Conservation (phyloP, 2,113 vertebrate genomes). For the Oceanites oceanicus region DNA sequence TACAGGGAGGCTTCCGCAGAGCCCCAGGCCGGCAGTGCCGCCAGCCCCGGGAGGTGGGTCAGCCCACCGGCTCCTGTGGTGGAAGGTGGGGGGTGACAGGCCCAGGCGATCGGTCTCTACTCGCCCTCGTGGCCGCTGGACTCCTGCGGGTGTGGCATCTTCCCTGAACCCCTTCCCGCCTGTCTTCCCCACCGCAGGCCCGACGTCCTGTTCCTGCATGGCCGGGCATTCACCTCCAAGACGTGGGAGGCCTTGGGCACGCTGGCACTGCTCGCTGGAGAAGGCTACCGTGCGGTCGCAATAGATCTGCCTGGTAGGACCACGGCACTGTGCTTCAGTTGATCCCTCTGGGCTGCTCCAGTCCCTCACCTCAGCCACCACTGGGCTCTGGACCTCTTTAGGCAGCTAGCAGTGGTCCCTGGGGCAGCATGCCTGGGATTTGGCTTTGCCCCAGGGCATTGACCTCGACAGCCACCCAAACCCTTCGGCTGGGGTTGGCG, state of each 20-base stretch:
- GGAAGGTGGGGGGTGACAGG: not conserved
- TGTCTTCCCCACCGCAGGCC: constrained; percentile 67
- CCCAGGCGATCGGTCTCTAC: fast-evolving
- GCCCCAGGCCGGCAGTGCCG: constrained; percentile 56
- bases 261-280: constrained; percentile 82
- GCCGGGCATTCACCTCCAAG: constrained; percentile 90
- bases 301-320: constrained; percentile 92
- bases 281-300: constrained; percentile 86
- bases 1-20: constrained; percentile 84
- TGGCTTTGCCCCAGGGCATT: not conserved
- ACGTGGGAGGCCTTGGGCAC: constrained; percentile 93
- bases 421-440: not conserved
- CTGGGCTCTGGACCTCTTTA: not conserved
- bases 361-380: not conserved
- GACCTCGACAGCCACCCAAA: not conserved
- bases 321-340: not conserved
- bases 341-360: not conserved
- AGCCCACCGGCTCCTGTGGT: not conserved
- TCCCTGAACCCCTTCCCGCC: not conserved
- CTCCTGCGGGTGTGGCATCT: fast-evolving
- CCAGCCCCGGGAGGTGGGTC: constrained; percentile 79
- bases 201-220: constrained; percentile 89
- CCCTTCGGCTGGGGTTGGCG: not conserved
- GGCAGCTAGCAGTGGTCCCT: not conserved
- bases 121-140: not conserved